Conservation (phyloP, 1,140 invertebrate genomes). For the Diplogasteroides magnus region DNA sequence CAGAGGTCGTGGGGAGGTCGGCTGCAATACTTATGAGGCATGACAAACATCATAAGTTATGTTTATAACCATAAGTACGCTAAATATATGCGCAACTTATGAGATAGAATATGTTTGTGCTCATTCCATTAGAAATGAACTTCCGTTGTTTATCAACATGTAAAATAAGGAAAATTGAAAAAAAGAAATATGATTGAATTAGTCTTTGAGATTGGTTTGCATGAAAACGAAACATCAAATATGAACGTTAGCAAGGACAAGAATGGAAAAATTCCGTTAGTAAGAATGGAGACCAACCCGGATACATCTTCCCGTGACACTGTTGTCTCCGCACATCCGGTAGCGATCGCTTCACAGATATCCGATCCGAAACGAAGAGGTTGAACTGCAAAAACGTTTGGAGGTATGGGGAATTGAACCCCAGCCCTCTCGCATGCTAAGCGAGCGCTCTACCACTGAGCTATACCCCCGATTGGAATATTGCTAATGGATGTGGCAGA, state of each 20-base stretch:
- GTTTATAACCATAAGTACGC: too few species aligned
- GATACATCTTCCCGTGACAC: slow-evolving; percentile 45
- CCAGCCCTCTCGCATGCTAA: slow-evolving; percentile 30
- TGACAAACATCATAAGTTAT: too few species aligned
- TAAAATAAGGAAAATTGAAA: neutral
- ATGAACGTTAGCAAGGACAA: too few species aligned
- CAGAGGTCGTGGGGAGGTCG: slow-evolving; percentile 66
- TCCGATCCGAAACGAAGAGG: slow-evolving; percentile 90
- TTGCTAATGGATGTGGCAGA: too few species aligned
- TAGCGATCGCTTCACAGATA: slow-evolving; percentile 88
- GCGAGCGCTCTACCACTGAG: slow-evolving; percentile 30
- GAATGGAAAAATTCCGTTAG: too few species aligned
- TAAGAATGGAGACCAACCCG: slow-evolving; percentile 18
- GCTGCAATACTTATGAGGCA: neutral
- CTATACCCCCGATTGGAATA: slow-evolving; percentile 28
- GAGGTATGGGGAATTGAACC: slow-evolving; percentile 20
- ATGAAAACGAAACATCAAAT: too few species aligned
- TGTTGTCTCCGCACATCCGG: slow-evolving; percentile 74
- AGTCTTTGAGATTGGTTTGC: neutral
- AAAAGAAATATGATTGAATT: neutral
- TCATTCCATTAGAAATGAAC: too few species aligned
- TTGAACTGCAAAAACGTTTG: slow-evolving; percentile 81
- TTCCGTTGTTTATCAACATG: too few species aligned
- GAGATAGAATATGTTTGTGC: too few species aligned
- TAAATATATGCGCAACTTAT: too few species aligned